phyloP scores from a whole-genome alignment of 92 coral and sea anemone genomes.

The Meandrina meandrites region DNA sequence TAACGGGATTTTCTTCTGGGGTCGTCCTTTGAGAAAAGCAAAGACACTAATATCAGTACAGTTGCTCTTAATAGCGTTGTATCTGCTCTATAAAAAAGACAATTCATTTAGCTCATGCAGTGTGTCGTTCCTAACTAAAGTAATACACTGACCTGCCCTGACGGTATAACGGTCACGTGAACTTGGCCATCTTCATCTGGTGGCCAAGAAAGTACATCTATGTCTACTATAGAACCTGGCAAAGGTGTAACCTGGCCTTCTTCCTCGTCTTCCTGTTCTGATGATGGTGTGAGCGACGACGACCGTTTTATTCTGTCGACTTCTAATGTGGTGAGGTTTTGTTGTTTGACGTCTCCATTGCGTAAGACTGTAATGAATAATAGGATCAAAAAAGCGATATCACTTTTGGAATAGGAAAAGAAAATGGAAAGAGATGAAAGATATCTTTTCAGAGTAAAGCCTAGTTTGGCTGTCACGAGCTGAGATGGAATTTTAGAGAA shows the following conservation, averaged over 20 bases:
- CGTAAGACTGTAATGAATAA: conserved; percentile 18
- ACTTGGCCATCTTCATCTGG: conserved; percentile 26
- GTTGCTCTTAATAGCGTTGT: neutral
- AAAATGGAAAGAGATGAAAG: too few relatives aligned
- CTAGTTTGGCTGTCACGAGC: too few relatives aligned
- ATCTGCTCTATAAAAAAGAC: too few relatives aligned
- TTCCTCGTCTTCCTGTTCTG: conserved; percentile 7
- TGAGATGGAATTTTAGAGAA: too few relatives aligned
- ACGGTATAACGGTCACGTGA: conserved; percentile 31
- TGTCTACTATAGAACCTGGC: conserved; percentile 42
- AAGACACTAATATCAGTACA: neutral
- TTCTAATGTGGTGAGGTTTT: conserved; percentile 1
- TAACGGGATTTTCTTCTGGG: conserved; percentile 19
- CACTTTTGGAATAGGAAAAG: too few relatives aligned
- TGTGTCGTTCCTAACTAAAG: too few relatives aligned
- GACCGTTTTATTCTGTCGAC: neutral
- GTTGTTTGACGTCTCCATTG: conserved; percentile 23
- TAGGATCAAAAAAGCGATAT: neutral
- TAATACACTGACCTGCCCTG: conserved; percentile 22
- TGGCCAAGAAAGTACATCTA: conserved; percentile 11
- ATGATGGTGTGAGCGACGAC: conserved; percentile 13
- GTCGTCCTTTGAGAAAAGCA: conserved; percentile 17
- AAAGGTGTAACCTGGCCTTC: conserved; percentile 35
- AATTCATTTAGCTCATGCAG: too few relatives aligned
- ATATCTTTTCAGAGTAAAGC: too few relatives aligned